A percentile compares a stretch with the other conserved stretches of the same genome.
Conservation (phyloP, 2,113 vertebrate genomes). For the Platysteira castanea region DNA sequence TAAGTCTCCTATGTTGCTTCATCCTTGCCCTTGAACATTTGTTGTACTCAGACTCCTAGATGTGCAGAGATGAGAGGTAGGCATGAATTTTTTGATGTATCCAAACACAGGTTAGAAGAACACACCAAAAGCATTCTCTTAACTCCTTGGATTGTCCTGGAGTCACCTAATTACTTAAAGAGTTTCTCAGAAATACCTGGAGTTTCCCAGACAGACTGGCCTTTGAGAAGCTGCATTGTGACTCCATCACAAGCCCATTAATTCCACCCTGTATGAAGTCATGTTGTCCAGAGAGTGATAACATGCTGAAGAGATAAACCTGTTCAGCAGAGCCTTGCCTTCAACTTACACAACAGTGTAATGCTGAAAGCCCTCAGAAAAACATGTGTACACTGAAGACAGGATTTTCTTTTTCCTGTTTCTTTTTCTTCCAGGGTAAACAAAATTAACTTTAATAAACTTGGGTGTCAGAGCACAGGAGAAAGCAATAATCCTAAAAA, state of each 20-base stretch:
- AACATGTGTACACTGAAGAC: neutral
- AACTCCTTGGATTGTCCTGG: conserved; percentile 4
- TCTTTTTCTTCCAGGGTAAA: neutral
- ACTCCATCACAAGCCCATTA: neutral
- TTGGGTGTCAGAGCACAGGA: neutral
- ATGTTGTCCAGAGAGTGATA: conserved; percentile 27
- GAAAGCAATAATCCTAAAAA: conserved; percentile 1
- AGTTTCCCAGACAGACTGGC: neutral
- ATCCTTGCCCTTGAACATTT: neutral
- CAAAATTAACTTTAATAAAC: neutral
- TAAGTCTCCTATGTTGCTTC: neutral
- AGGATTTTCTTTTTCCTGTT: neutral
- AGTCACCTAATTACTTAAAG: conserved; percentile 11
- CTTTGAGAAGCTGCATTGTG: neutral
- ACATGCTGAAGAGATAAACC: conserved; percentile 36
- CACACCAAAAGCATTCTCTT: neutral
- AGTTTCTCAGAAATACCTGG: conserved; percentile 15
- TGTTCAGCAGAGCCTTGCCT: neutral
- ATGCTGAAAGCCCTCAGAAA: conserved; percentile 9
- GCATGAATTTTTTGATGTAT: neutral
- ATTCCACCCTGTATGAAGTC: neutral
- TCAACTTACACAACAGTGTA: neutral
- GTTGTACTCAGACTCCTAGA: neutral
- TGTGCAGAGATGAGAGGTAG: neutral
- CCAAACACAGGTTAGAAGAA: neutral